Percentiles rank a stretch among this genome's conserved stretches.
Conservation (phyloP, 2,888 invertebrate genomes). For the Isoperla grammatica region DNA sequence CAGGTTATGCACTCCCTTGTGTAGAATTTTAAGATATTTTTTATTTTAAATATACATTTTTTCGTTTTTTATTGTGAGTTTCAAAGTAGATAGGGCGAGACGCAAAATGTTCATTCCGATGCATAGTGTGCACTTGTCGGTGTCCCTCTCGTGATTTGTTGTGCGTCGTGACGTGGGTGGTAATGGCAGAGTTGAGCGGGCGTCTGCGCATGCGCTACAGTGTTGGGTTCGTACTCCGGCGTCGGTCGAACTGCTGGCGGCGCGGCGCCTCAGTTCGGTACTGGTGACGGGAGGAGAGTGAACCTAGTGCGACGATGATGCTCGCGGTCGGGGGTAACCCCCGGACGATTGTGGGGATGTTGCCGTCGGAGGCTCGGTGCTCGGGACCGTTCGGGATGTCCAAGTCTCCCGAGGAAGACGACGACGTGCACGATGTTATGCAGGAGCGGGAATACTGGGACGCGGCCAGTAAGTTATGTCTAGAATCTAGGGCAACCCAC, state of each 20-base stretch:
- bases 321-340: conserved; percentile 51
- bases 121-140: background rate
- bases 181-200: background rate
- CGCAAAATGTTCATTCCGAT: too few species aligned
- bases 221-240: background rate
- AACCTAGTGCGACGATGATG: conserved; percentile 43
- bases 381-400: conserved; percentile 35
- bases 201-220: background rate
- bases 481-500: too few species aligned
- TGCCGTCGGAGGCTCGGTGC: conserved; percentile 47
- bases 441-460: conserved; percentile 35
- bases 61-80: too few species aligned
- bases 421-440: conserved; percentile 32
- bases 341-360: conserved; percentile 49
- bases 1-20: too few species aligned
- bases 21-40: too few species aligned
- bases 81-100: too few species aligned
- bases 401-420: conserved; percentile 31
- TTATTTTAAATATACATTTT: too few species aligned
- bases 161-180: background rate
- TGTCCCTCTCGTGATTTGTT: background rate
- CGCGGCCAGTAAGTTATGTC: conserved; percentile 26
- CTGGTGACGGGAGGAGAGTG: conserved; percentile 47
- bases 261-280: background rate
- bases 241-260: conserved; percentile 36